These are phyloP conservation scores for Characodon lateralis DNA, from an alignment of 2,797 vertebrate genomes.

Conservation along the genomic window DNA sequence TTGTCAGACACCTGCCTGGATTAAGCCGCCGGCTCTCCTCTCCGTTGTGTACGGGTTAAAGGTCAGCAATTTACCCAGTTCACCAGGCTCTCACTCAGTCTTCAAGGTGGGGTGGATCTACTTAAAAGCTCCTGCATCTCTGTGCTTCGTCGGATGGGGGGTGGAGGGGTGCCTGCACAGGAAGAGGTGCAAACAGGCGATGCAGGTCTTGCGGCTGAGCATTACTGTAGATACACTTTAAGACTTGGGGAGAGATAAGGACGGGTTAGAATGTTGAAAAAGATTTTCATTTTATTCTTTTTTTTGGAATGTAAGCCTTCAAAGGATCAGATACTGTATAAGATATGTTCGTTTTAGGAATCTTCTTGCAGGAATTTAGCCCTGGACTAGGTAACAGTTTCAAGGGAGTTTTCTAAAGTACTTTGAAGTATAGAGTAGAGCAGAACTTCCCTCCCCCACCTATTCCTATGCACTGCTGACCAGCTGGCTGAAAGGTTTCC, in stretches of 20 bases:
- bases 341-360: constrained; percentile 22
- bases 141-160: constrained; percentile 81
- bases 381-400: neutral
- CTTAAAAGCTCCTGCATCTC: constrained; percentile 87
- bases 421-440: too few relatives aligned
- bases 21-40: constrained; percentile 90
- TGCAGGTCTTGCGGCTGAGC: constrained; percentile 60
- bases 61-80: constrained; percentile 97
- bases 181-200: constrained; percentile 30
- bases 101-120: constrained; percentile 86
- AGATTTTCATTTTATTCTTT: constrained; percentile 30
- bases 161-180: constrained; percentile 37
- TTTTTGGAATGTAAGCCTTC: constrained; percentile 20
- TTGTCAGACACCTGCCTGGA: constrained; percentile 98
- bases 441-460: too few relatives aligned
- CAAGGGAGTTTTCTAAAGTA: too few relatives aligned
- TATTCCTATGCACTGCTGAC: neutral
- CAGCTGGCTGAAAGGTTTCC: neutral
- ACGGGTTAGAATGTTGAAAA: constrained; percentile 29
- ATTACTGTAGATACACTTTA: constrained; percentile 68
- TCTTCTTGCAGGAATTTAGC: constrained; percentile 33
- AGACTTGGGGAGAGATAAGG: constrained; percentile 48
- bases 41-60: constrained; percentile 83
- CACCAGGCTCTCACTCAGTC: constrained; percentile 86
- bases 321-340: constrained; percentile 1